These are phyloP conservation scores for Numenius arquata DNA, from an alignment of 2,113 vertebrate genomes.

Conservation along the genomic window DNA sequence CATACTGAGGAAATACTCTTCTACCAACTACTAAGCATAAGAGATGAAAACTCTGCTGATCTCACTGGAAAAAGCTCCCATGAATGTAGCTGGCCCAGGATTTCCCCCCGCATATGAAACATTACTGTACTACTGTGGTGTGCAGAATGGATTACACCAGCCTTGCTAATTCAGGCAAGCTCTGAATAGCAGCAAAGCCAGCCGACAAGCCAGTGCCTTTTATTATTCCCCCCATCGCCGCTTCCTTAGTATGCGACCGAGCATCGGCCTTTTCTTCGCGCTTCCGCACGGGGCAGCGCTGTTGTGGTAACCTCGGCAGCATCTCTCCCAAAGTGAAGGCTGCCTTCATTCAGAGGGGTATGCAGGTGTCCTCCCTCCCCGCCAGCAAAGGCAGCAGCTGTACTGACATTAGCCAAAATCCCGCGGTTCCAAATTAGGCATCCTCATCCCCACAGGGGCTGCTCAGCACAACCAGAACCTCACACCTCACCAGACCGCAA, in stretches of 20 bases:
- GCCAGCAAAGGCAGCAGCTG: conserved; percentile 2
- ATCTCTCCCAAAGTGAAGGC: not conserved
- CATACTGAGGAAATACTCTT: not conserved
- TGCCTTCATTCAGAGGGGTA: not conserved
- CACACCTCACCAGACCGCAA: rapidly evolving
- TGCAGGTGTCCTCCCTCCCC: not conserved
- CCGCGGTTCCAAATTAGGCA: rapidly evolving
- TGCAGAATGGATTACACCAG: not conserved
- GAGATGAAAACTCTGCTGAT: not conserved
- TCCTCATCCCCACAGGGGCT: rapidly evolving
- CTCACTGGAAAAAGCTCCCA: not conserved
- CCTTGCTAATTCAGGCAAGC: not conserved
- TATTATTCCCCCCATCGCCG: not conserved
- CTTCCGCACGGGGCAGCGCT: not conserved
- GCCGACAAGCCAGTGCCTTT: not conserved
- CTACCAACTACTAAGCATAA: not conserved
- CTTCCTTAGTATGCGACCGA: conserved; percentile 32
- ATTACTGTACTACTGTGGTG: not conserved
- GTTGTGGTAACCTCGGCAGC: not conserved
- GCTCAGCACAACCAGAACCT: not conserved
- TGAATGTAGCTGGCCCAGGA: rapidly evolving
- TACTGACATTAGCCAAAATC: rapidly evolving
- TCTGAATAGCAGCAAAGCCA: not conserved
- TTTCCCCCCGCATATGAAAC: not conserved
- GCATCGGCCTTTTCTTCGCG: not conserved